A percentile compares a stretch with the other conserved stretches of the same genome.
phyloP scores from a whole-genome alignment of 2,888 invertebrate species.

The Prenolepis imparis region DNA sequence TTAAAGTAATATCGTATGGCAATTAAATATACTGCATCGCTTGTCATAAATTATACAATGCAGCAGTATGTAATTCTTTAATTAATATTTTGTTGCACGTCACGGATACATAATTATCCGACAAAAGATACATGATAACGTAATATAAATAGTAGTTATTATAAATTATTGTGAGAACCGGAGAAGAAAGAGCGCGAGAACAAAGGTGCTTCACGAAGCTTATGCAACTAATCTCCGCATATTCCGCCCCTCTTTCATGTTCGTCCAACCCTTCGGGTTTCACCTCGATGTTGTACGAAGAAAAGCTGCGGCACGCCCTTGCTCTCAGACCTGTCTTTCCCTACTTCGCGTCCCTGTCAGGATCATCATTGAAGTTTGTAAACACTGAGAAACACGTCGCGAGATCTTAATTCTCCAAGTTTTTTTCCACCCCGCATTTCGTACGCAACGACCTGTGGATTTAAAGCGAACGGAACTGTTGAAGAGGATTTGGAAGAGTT shows the following conservation, averaged over 20 bases:
- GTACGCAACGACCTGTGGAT: constrained; percentile 67
- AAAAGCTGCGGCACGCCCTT: constrained; percentile 65
- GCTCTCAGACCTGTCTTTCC: constrained; percentile 41
- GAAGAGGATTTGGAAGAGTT: constrained; percentile 55
- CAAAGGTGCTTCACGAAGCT: constrained; percentile 51
- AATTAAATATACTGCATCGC: neutral
- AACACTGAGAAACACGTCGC: constrained; percentile 44
- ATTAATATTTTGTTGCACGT: neutral
- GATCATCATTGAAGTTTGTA: constrained; percentile 69
- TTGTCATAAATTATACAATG: neutral
- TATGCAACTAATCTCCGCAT: constrained; percentile 56
- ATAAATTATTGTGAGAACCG: constrained; percentile 36
- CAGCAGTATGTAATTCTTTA: neutral
- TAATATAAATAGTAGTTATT: constrained; percentile 17
- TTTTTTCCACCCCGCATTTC: constrained; percentile 55
- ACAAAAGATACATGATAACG: constrained; percentile 1
- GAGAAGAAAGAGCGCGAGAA: constrained; percentile 30
- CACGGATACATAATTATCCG: neutral
- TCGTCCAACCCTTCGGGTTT: constrained; percentile 43
- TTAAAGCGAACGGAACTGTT: constrained; percentile 52
- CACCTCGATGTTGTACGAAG: constrained; percentile 58
- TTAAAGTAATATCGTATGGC: neutral
- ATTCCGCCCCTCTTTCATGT: constrained; percentile 47
- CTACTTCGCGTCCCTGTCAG: constrained; percentile 55
- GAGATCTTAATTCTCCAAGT: constrained; percentile 55